Base-by-base conservation (phyloP, 2,797 vertebrate species). In the Kryptolebias ocellatus region DNA sequence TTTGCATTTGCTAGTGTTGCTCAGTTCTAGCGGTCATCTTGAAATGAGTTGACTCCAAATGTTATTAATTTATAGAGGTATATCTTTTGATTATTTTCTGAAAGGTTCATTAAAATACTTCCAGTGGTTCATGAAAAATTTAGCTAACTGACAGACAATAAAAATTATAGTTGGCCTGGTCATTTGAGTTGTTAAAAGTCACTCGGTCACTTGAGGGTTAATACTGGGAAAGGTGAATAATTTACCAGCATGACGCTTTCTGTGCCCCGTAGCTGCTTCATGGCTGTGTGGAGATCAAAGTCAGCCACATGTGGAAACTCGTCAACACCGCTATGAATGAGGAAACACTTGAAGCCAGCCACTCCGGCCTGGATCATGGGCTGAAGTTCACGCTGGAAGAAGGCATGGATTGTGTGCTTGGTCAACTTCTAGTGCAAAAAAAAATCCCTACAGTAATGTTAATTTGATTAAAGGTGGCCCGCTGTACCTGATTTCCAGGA, bases 281-380 rank as follows among this genome's bases (percentile, higher is more conserved):
- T 94, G 46, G 94, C 93, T 2, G 72, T 2, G 15, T 94, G 93
- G 18, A 96, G 89, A 76, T 96, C 95, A 0, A 50, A 53, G 50
- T 93, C 80, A 4, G 69, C 78, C 64, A 95, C 91, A 24, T 94
- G 93, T 9, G 94, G 93, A 68, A 96, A 95, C 80, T 95, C 94
- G 0, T 95, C 92, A 74, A 95, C 95, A 1, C 95, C 95, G 5
- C 95, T 95, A 57, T 93, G 89, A 72, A 95, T 95, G 61, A 96
- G 90, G 87, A 95, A 96, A 72, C 95, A 96, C 81, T 95, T 95
- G 75, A 96, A 96, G 1, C 95, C 95, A 2, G 91, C 92, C 47
- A 96, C 89, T 39, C 95, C 94, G 0, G 93, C 95, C 60, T 90
- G 80, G 75, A 95, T 80, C 94, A 95, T 92, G 29, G 94, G 94